These are phyloP conservation scores for Proteles cristata DNA, from an alignment of 2,113 vertebrate genomes.

Conservation along the genomic window DNA sequence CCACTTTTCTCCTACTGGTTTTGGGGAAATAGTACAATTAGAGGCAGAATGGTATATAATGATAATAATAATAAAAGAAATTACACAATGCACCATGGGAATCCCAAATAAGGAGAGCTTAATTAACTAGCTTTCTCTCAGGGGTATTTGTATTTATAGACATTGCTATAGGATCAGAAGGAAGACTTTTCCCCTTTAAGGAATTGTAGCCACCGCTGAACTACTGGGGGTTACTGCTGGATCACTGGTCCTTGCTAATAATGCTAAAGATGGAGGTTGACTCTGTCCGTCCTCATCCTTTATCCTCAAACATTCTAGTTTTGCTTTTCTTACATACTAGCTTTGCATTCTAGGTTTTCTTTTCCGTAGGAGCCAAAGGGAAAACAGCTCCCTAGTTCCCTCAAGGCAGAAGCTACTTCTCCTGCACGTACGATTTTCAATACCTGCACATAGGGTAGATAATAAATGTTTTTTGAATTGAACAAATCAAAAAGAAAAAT, in stretches of 20 bases:
- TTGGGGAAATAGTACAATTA: not conserved
- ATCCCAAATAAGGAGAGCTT: not conserved
- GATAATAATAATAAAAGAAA: conserved; percentile 33
- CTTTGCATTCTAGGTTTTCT: too few species aligned
- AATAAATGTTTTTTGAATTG: conserved; percentile 20
- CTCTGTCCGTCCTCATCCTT: not conserved
- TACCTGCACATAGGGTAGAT: not conserved
- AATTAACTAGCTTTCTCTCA: conserved; percentile 38
- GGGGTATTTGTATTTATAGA: not conserved
- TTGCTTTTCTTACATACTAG: not conserved
- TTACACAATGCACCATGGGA: not conserved
- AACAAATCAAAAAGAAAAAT: conserved; percentile 62
- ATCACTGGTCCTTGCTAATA: not conserved
- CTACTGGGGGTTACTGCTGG: too few species aligned
- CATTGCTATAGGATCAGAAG: not conserved
- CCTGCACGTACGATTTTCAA: not conserved
- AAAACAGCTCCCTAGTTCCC: not conserved
- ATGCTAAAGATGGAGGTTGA: not conserved
- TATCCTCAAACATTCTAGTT: not conserved
- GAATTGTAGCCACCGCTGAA: not conserved
- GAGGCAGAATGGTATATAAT: not conserved
- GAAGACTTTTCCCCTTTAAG: not conserved
- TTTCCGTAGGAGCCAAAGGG: not conserved
- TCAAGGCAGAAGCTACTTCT: not conserved
- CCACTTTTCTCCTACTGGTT: conserved; percentile 23